phyloP scores from a whole-genome alignment of 2,113 vertebrate genomes.

The Cyprinus carpio region DNA sequence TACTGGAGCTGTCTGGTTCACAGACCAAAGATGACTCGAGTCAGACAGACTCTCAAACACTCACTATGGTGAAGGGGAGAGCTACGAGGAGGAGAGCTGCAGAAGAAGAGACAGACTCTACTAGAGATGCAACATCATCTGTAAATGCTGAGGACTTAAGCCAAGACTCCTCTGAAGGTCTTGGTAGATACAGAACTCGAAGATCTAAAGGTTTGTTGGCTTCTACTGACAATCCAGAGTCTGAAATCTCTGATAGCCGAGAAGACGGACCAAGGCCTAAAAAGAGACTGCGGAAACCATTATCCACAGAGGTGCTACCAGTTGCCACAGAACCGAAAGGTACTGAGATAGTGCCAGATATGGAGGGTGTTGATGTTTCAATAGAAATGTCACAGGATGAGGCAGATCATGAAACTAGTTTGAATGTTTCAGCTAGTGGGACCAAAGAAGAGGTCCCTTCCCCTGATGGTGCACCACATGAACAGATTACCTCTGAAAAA shows the following conservation, averaged over 20 bases:
- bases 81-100: conserved; percentile 51
- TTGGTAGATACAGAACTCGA: conserved; percentile 77
- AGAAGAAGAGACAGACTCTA: conserved; percentile 28
- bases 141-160: conserved; percentile 54
- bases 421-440: background rate
- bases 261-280: conserved; percentile 70
- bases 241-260: conserved; percentile 73
- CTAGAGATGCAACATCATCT: conserved; percentile 33
- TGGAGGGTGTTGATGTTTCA: conserved; percentile 52
- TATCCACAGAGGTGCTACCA: conserved; percentile 52
- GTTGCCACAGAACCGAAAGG: conserved; percentile 25
- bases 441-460: background rate
- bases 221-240: conserved; percentile 77
- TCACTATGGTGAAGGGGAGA: conserved; percentile 44
- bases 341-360: conserved; percentile 6
- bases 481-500: conserved; percentile 9
- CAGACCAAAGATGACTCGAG: conserved; percentile 19
- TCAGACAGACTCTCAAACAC: conserved; percentile 52
- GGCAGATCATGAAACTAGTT: conserved; percentile 8
- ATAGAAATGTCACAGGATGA: background rate
- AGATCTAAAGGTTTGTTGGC: conserved; percentile 74
- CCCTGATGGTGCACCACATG: background rate
- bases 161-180: conserved; percentile 66
- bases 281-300: conserved; percentile 64
- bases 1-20: conserved; percentile 8